These are phyloP conservation scores for Pseudocheirus occidentalis DNA, from an alignment of 2,797 vertebrate species.

Conservation along the genomic window DNA sequence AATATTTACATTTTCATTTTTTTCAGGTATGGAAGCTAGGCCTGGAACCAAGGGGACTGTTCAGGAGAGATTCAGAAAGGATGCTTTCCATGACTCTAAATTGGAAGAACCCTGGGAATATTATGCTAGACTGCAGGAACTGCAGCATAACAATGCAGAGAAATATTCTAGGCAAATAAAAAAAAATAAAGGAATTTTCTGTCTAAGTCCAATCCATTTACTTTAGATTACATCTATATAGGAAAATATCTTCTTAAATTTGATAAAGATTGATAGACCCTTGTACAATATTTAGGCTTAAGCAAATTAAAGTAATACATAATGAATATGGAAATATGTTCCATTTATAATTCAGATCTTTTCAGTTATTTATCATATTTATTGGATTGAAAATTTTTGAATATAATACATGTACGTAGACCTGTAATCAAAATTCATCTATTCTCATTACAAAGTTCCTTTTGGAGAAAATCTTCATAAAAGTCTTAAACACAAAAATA, in stretches of 20 bases:
- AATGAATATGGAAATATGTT: no score
- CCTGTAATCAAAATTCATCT: neutral
- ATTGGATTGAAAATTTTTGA: neutral
- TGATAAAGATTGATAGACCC: neutral
- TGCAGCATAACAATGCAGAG: neutral
- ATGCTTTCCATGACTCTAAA: neutral
- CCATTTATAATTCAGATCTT: neutral
- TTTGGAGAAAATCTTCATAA: neutral
- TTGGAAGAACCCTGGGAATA: neutral
- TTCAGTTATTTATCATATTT: neutral
- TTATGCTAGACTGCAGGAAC: neutral
- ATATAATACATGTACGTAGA: neutral
- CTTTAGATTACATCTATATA: neutral
- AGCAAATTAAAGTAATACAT: no score
- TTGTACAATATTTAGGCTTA: no score
- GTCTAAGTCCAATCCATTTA: neutral
- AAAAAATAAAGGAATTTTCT: neutral
- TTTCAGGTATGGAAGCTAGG: neutral
- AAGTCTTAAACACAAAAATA: neutral
- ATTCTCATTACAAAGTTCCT: neutral
- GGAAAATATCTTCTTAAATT: neutral
- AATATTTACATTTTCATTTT: neutral
- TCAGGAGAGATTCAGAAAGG: neutral
- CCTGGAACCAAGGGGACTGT: neutral
- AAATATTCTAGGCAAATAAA: neutral